These are phyloP conservation scores for Triops longicaudatus DNA, from an alignment of 1,140 invertebrate species.

Conservation along the genomic window DNA sequence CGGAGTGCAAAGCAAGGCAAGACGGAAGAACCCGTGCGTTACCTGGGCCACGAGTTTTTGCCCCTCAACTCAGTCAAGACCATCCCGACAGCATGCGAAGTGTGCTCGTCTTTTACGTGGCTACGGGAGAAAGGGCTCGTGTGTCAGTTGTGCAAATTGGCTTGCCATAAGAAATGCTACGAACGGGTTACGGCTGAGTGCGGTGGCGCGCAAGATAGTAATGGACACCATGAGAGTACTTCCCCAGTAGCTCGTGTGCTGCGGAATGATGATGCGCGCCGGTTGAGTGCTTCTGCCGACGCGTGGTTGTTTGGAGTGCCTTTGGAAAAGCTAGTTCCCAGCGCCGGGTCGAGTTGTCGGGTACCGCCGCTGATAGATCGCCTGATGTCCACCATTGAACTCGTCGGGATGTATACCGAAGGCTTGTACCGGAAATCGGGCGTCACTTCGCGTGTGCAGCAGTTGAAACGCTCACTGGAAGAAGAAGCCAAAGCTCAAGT, in stretches of 20 bases:
- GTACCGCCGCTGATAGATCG: slow-evolving; percentile 78
- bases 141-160: slow-evolving; percentile 75
- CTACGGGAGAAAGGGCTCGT: slow-evolving; percentile 82
- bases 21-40: slow-evolving; percentile 52
- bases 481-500: slow-evolving; percentile 24
- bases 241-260: background rate
- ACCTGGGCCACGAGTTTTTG: slow-evolving; percentile 75
- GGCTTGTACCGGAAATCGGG: slow-evolving; percentile 90
- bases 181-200: slow-evolving; percentile 51
- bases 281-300: slow-evolving; percentile 37
- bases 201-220: slow-evolving; percentile 34
- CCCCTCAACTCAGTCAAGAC: slow-evolving; percentile 71
- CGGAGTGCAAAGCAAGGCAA: slow-evolving; percentile 37
- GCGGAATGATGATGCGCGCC: slow-evolving; percentile 32
- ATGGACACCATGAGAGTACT: background rate
- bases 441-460: slow-evolving; percentile 45
- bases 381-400: slow-evolving; percentile 81
- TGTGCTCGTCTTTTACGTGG: slow-evolving; percentile 89
- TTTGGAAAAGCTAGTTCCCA: slow-evolving; percentile 41
- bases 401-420: slow-evolving; percentile 82
- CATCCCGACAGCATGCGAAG: slow-evolving; percentile 92
- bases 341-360: slow-evolving; percentile 44
- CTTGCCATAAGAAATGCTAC: slow-evolving; percentile 91
- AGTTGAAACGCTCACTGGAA: slow-evolving; percentile 39
- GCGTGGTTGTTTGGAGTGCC: slow-evolving; percentile 48